A percentile compares a stretch with the other conserved stretches of the same genome.
Conservation (phyloP, 2,888 invertebrate species). For the Melieria omissa region DNA sequence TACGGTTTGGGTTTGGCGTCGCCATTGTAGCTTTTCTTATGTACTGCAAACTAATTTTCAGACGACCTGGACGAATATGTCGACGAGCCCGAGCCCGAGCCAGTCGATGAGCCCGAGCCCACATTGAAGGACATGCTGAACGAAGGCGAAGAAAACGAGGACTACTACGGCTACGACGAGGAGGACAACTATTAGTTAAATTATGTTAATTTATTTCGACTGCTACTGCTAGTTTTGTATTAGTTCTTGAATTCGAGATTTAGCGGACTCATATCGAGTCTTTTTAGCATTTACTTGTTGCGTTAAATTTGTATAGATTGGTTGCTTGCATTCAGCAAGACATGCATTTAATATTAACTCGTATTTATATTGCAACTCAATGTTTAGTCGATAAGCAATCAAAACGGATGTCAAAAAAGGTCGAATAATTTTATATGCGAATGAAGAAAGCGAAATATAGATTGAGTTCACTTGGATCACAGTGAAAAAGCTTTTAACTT, state of each 20-base stretch:
- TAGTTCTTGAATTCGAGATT: too few species aligned
- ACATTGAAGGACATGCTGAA: conserved; percentile 73
- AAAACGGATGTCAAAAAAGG: too few species aligned
- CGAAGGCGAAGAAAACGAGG: conserved; percentile 74
- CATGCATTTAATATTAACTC: too few species aligned
- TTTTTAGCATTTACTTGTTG: not conserved
- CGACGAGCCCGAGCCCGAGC: conserved; percentile 66
- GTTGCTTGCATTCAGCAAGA: not conserved
- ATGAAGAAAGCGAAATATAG: too few species aligned
- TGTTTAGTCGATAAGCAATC: too few species aligned
- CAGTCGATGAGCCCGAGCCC: conserved; percentile 61
- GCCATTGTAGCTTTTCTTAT: conserved; percentile 42
- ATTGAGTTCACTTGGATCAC: too few species aligned
- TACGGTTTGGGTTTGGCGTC: conserved; percentile 24
- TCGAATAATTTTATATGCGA: too few species aligned
- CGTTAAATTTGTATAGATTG: not conserved
- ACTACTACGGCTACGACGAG: conserved; percentile 78
- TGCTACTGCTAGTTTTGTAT: too few species aligned
- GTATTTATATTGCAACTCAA: too few species aligned
- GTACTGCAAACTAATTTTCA: conserved; percentile 55
- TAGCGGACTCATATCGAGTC: too few species aligned
- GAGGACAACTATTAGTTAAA: conserved; percentile 70
- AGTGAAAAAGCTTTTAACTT: too few species aligned
- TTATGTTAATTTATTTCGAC: too few species aligned
- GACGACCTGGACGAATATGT: conserved; percentile 55